phyloP scores from a whole-genome alignment of 2,113 vertebrate genomes.

The Equus przewalskii region DNA sequence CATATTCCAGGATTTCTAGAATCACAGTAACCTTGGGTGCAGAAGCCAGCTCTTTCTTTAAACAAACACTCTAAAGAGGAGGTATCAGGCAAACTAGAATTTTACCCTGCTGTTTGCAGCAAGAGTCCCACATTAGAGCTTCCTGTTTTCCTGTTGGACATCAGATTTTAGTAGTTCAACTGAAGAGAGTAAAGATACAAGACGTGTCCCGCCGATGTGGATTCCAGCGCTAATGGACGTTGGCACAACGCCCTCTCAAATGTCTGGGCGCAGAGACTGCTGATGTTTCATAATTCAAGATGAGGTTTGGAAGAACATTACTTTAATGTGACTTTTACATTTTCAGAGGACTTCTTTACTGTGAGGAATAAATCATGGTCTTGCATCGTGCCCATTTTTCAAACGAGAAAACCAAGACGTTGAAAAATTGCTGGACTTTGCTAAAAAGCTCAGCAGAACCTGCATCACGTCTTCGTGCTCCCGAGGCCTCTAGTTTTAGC shows the following conservation, averaged over 20 bases:
- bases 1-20: neutral
- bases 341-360: slow-evolving; percentile 30
- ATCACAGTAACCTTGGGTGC: neutral
- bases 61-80: neutral
- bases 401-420: neutral
- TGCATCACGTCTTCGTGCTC: neutral
- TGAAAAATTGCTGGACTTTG: neutral
- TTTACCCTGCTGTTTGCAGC: neutral
- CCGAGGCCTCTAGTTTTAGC: neutral
- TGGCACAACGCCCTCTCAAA: neutral
- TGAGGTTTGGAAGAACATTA: neutral
- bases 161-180: neutral
- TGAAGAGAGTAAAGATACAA: neutral
- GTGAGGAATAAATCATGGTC: neutral
- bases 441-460: neutral
- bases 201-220: neutral
- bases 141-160: neutral
- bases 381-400: slow-evolving; percentile 27
- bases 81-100: neutral
- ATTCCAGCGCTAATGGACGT: slow-evolving; percentile 58
- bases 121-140: neutral
- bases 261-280: neutral
- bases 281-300: slow-evolving; percentile 50
- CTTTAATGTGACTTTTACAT: neutral
- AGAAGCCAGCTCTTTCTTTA: neutral